Percentiles rank a stretch among this genome's conserved stretches.
These are phyloP conservation scores for Gymnoscelis rufifasciata DNA, from an alignment of 2,888 invertebrate species.

Conservation along the genomic window DNA sequence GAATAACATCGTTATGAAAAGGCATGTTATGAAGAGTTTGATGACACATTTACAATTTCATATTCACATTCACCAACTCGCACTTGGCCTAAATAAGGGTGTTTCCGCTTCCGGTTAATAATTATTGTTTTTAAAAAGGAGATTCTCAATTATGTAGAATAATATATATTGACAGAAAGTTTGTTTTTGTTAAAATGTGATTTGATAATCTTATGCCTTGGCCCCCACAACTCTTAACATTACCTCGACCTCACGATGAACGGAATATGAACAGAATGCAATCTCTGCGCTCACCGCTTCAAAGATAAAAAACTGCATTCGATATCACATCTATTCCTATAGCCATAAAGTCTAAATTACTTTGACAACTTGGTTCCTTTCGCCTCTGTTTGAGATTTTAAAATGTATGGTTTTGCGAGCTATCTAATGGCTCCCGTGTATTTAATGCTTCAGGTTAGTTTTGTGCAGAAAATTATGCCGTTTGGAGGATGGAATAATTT, in stretches of 20 bases:
- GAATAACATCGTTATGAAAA: too few species aligned
- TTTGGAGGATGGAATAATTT: background rate
- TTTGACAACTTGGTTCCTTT: background rate
- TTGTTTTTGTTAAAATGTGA: too few species aligned
- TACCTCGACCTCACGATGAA: slow-evolving; percentile 50
- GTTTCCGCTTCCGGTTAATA: too few species aligned
- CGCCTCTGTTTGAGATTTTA: slow-evolving; percentile 36
- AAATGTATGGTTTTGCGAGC: slow-evolving; percentile 38
- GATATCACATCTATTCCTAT: slow-evolving; percentile 14
- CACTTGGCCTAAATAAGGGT: too few species aligned
- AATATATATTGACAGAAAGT: too few species aligned
- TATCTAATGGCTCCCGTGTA: slow-evolving; percentile 31
- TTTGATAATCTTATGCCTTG: slow-evolving; percentile 24
- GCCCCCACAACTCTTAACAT: slow-evolving; percentile 35
- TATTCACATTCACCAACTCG: too few species aligned
- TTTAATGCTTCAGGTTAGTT: slow-evolving; percentile 1
- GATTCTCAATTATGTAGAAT: too few species aligned
- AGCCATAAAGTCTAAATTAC: slow-evolving; percentile 29
- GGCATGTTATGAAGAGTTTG: too few species aligned
- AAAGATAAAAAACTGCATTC: slow-evolving; percentile 43
- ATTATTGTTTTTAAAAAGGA: too few species aligned
- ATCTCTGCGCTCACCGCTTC: slow-evolving; percentile 47
- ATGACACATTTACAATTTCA: too few species aligned
- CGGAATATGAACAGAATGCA: slow-evolving; percentile 63
- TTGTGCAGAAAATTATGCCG: slow-evolving; percentile 3